A percentile compares a stretch with the other conserved stretches of the same genome.
phyloP scores from a whole-genome alignment of 23 tunicate species.

The Styela plicata region DNA sequence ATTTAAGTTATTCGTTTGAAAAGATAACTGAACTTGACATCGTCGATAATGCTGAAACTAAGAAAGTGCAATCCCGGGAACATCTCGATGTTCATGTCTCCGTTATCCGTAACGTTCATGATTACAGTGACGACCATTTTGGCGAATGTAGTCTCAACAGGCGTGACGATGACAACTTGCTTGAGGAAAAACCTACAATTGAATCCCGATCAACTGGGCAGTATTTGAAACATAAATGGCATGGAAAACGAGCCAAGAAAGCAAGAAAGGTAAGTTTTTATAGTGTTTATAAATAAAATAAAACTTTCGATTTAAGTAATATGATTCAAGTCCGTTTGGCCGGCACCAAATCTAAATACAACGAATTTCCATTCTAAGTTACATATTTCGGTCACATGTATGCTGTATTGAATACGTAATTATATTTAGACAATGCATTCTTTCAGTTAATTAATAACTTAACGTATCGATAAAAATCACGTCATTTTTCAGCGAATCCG shows the following conservation, averaged over 20 bases:
- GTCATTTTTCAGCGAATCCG: not conserved
- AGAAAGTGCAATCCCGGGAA: not conserved
- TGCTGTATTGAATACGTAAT: too few species aligned
- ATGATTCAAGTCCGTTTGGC: too few species aligned
- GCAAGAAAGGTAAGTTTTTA: not conserved
- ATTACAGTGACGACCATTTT: not conserved
- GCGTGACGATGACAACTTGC: not conserved
- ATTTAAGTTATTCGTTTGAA: not conserved
- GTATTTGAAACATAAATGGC: not conserved
- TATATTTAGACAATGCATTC: too few species aligned
- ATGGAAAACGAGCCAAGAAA: not conserved
- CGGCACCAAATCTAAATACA: too few species aligned
- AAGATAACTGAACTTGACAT: not conserved
- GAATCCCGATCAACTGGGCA: not conserved
- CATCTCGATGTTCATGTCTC: not conserved
- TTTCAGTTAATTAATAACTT: too few species aligned
- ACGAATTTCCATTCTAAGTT: too few species aligned
- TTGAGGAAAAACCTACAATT: not conserved
- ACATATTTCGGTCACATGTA: too few species aligned
- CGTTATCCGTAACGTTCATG: not conserved
- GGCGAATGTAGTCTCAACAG: not conserved
- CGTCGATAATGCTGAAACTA: not conserved
- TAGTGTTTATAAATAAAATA: too few species aligned
- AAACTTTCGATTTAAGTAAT: too few species aligned
- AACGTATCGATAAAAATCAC: too few species aligned